These are phyloP conservation scores for Sarcophaga peregrina DNA, from an alignment of 1,140 invertebrate species.

Conservation along the genomic window DNA sequence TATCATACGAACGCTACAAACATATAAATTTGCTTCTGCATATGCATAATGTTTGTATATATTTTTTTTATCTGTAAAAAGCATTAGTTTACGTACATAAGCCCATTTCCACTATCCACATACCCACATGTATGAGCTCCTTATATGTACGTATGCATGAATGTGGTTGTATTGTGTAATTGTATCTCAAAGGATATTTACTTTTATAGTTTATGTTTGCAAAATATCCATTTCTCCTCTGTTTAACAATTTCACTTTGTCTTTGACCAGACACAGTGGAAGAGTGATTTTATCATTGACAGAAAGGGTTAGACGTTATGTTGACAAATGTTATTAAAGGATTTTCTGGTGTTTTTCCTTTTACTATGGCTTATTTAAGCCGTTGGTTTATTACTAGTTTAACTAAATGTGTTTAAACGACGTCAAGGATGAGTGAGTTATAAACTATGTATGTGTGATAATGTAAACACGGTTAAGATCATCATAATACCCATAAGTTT, in stretches of 20 bases:
- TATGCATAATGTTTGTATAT: too few species aligned
- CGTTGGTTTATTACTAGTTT: slow-evolving; percentile 6
- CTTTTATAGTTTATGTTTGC: slow-evolving; percentile 32
- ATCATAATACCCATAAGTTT: background rate
- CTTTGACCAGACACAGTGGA: background rate
- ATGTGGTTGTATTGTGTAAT: background rate
- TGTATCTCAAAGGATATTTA: slow-evolving; percentile 33
- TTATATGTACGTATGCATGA: background rate
- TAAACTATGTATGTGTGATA: background rate
- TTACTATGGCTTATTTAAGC: slow-evolving; percentile 9
- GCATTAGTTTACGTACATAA: slow-evolving; percentile 40
- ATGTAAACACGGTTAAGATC: slow-evolving; percentile 5
- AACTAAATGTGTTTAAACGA: slow-evolving; percentile 3
- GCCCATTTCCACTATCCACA: slow-evolving; percentile 22
- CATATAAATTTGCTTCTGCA: too few species aligned
- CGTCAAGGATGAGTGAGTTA: background rate
- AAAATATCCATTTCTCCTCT: slow-evolving; percentile 24
- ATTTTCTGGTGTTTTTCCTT: background rate
- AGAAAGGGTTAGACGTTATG: slow-evolving; percentile 34
- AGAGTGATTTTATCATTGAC: background rate
- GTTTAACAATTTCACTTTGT: slow-evolving; percentile 4
- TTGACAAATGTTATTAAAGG: slow-evolving; percentile 39
- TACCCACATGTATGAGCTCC: background rate
- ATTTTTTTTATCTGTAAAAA: too few species aligned
- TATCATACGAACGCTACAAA: background rate